These are phyloP conservation scores for Zaprionus capensis DNA, from an alignment of 1,140 invertebrate species.

Conservation along the genomic window DNA sequence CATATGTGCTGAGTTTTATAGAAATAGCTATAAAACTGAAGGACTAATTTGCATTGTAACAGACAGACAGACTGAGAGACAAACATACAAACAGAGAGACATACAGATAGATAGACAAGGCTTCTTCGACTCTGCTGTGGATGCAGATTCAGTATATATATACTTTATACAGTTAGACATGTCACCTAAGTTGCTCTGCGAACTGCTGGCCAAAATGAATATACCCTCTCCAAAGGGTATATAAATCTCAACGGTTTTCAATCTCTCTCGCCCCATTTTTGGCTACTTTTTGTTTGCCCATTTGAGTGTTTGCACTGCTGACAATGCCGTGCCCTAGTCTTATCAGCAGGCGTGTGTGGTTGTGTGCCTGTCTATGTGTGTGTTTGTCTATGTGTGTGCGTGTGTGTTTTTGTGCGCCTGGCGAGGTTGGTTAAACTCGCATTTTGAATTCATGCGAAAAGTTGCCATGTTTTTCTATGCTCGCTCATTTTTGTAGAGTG, in stretches of 20 bases:
- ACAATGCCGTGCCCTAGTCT: conserved; percentile 44
- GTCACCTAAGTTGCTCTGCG: too few species aligned
- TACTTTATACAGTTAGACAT: too few species aligned
- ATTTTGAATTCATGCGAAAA: conserved; percentile 76
- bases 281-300: conserved; percentile 44
- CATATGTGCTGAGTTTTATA: too few species aligned
- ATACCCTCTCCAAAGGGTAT: too few species aligned
- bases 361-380: conserved; percentile 31
- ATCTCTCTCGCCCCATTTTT: conserved; percentile 52
- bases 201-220: too few species aligned
- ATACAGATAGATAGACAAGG: too few species aligned
- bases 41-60: too few species aligned
- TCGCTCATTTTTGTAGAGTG: conserved; percentile 46
- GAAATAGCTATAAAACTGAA: too few species aligned
- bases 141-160: too few species aligned
- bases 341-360: conserved; percentile 22
- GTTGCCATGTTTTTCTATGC: conserved; percentile 56
- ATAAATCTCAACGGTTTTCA: conserved; percentile 34
- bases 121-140: too few species aligned
- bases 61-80: too few species aligned
- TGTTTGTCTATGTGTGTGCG: background rate
- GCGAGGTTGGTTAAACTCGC: conserved; percentile 59
- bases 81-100: too few species aligned
- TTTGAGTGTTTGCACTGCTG: conserved; percentile 49
- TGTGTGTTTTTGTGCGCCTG: conserved; percentile 11